Evolutionary conservation across 2,888 invertebrate species (phyloP).

Genomic region (Gortyna flavago): DNA sequence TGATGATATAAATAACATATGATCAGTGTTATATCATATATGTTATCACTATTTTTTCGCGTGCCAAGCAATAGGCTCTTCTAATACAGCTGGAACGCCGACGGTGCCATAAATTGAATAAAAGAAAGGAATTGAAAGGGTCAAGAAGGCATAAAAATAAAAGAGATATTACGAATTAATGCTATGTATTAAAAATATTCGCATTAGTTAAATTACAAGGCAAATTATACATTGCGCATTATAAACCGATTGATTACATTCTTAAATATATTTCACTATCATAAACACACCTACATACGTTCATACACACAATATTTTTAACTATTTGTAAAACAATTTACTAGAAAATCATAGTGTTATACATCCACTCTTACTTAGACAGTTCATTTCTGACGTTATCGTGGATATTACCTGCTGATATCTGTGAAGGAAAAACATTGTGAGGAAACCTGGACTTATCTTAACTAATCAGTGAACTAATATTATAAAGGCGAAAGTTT

Average conservation of each 20-base stretch:
- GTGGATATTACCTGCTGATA: not conserved
- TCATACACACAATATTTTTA: conserved; percentile 21
- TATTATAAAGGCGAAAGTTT: too few relatives aligned
- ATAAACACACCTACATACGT: conserved; percentile 40
- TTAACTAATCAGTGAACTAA: too few relatives aligned
- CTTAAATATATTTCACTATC: conserved; percentile 32
- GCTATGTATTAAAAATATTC: conserved; percentile 60
- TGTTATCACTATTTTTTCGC: too few relatives aligned
- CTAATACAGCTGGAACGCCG: too few relatives aligned
- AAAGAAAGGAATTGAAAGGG: not conserved
- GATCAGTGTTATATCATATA: too few relatives aligned
- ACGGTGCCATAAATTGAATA: not conserved
- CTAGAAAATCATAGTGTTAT: not conserved
- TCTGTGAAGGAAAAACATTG: not conserved
- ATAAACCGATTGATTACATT: conserved; percentile 49
- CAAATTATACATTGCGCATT: conserved; percentile 51
- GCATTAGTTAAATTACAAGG: conserved; percentile 54
- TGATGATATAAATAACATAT: too few relatives aligned
- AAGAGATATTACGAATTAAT: conserved; percentile 29
- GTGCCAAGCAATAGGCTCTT: too few relatives aligned
- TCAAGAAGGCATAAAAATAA: conserved; percentile 18
- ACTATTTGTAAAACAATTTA: conserved; percentile 3
- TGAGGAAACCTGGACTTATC: not conserved
- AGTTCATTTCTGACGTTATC: not conserved
- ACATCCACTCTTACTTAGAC: not conserved